phyloP scores from a whole-genome alignment of 2,113 vertebrate genomes.

The Phrynocephalus versicolor region DNA sequence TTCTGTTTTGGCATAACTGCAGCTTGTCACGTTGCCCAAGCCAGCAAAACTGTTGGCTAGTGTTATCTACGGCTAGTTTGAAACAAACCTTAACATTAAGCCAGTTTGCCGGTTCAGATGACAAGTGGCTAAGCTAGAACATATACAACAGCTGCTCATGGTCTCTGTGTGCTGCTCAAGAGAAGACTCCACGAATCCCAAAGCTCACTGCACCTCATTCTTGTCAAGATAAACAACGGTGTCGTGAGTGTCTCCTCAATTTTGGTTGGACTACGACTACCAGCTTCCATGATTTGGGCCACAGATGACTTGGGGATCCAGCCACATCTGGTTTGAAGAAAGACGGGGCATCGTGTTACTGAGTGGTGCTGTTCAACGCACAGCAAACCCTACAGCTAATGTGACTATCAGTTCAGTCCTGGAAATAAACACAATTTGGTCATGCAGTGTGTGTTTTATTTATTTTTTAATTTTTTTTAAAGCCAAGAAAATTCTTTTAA shows the following conservation, averaged over 20 bases:
- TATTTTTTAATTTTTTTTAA: no score
- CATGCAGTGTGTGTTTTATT: accelerated
- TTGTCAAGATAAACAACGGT: background rate
- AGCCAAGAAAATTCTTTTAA: accelerated
- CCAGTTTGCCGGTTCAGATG: background rate
- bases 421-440: background rate
- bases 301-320: background rate
- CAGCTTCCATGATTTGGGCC: background rate
- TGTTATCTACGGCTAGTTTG: background rate
- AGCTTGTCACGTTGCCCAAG: background rate
- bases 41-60: no score
- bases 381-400: accelerated
- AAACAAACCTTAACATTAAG: background rate
- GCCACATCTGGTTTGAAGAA: background rate
- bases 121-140: background rate
- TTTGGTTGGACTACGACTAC: background rate
- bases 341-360: background rate
- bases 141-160: background rate
- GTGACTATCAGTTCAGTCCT: background rate
- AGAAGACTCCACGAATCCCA: background rate
- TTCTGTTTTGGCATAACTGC: background rate
- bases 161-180: background rate
- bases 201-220: background rate
- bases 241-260: background rate
- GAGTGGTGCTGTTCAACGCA: conserved; percentile 43